Evolutionary conservation across 2,113 vertebrate genomes (phyloP).

Genomic region (Thunnus maccoyii): DNA sequence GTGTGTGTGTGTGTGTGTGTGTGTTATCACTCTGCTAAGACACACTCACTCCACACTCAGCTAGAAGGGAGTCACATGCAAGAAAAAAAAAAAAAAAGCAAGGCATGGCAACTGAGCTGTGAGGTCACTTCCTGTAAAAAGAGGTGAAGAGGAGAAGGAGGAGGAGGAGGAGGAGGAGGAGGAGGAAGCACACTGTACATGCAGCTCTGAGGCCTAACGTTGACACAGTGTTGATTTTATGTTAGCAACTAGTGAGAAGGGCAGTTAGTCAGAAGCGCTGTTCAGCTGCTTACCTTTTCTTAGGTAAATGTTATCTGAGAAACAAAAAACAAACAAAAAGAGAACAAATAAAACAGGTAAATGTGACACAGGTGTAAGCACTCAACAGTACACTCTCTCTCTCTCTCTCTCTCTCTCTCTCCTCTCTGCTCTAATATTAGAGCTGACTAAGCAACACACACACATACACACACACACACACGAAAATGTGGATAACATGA

Average conservation of each 20-base stretch:
- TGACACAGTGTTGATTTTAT: conserved; percentile 29
- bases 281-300: conserved; percentile 86
- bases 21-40: conserved; percentile 40
- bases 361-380: conserved; percentile 65
- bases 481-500: conserved; percentile 36
- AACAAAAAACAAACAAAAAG: conserved; percentile 74
- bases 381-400: conserved; percentile 34
- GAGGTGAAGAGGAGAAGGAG: conserved; percentile 27
- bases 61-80: conserved; percentile 67
- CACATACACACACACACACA: conserved; percentile 37
- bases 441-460: conserved; percentile 31
- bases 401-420: conserved; percentile 8
- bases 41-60: conserved; percentile 48
- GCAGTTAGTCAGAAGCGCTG: conserved; percentile 65
- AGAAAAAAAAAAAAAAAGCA: conserved; percentile 31
- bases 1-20: conserved; percentile 6
- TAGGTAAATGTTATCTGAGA: conserved; percentile 88
- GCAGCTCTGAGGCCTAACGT: conserved; percentile 57
- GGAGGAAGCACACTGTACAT: conserved; percentile 56
- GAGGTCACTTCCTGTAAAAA: conserved; percentile 61
- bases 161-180: conserved; percentile 23
- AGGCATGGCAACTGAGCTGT: conserved; percentile 46
- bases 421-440: not conserved
- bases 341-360: conserved; percentile 79
- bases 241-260: conserved; percentile 49